Base-by-base conservation (phyloP, 2,888 invertebrate species). In the Coelopa pilipes region DNA sequence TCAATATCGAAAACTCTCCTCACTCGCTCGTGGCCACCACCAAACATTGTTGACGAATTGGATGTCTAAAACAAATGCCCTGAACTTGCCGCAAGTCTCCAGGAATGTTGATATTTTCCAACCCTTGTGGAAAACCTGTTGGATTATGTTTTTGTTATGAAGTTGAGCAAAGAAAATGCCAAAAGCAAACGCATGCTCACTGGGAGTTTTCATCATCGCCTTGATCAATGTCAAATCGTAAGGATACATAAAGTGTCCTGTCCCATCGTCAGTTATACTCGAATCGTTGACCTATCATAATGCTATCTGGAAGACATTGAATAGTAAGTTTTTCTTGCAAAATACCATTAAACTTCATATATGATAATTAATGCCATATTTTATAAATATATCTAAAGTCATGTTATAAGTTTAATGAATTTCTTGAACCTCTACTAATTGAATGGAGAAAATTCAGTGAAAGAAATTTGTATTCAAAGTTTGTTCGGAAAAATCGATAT, bases 171-270 rank as follows among this genome's bases (percentile, higher is more conserved):
- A 49, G 13, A 46, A 49, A 70, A 19, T 59, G 60, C 15, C 17
- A 60, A 19, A 47, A 9, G 59, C 21, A 49, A 60, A 49, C 70
- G 70, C 70, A 70, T 70, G 70, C 70, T 59, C 59, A 15, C 24
- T 46, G 47, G 3, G 21, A n/a, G 53, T n/a, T 11, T n/a, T 53
- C 53, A 7, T 53, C 53, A 53, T 53, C n/a, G 60, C 49, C 49
- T 70, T 21, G 45, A n/a, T 47, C 13, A 70, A 49, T 60, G 70
- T 59, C 60, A 70, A 49, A 17, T n/a, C 13, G 21, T 60, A 70
- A 70, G 70, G 70, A 70, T 70, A 70, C 46, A 59, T 12, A 70
- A 49, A 60, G 49, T 34, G 34, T 59, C 57, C 49, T 70, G 17
- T 59, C 57, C 49, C 60, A 15, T 15, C 12, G 21, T 9, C 5